These are phyloP conservation scores for Boleophthalmus pectinirostris DNA, from an alignment of 2,113 vertebrate genomes.

Conservation along the genomic window DNA sequence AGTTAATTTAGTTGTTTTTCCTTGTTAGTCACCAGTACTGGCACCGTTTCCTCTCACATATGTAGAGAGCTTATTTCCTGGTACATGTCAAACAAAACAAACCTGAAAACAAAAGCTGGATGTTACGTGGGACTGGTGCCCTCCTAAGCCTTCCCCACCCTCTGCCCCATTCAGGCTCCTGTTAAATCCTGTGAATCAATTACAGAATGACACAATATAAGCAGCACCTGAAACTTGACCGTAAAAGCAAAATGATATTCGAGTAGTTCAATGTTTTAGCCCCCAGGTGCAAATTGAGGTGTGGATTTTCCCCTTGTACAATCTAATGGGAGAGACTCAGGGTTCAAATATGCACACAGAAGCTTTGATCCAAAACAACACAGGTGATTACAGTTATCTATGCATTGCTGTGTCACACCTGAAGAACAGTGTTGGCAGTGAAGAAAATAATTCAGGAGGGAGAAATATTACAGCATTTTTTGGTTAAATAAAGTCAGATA, in stretches of 20 bases:
- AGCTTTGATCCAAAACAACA: slow-evolving; percentile 61
- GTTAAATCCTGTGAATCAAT: slow-evolving; percentile 29
- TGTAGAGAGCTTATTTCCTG: slow-evolving; percentile 69
- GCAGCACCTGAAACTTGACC: slow-evolving; percentile 55
- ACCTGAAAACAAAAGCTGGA: slow-evolving; percentile 79
- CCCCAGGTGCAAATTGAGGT: not conserved
- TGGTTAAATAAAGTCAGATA: slow-evolving; percentile 24
- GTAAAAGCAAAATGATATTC: slow-evolving; percentile 18
- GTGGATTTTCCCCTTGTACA: slow-evolving; percentile 54
- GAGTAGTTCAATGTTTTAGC: not conserved
- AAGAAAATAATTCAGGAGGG: slow-evolving; percentile 50
- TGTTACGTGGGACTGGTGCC: slow-evolving; percentile 65
- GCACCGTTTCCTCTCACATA: slow-evolving; percentile 63
- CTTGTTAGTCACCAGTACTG: slow-evolving; percentile 11
- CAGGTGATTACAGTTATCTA: slow-evolving; percentile 62
- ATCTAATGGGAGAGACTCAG: slow-evolving; percentile 34
- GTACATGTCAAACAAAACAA: slow-evolving; percentile 58
- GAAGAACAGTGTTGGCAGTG: slow-evolving; percentile 8
- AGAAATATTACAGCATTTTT: slow-evolving; percentile 54
- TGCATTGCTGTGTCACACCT: slow-evolving; percentile 22
- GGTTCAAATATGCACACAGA: slow-evolving; percentile 46
- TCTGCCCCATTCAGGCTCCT: slow-evolving; percentile 27
- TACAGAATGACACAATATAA: slow-evolving; percentile 24
- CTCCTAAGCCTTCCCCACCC: slow-evolving; percentile 55
- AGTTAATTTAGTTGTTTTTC: slow-evolving; percentile 18